Conservation (phyloP, 2,888 invertebrate species). For the Hedya salicella region DNA sequence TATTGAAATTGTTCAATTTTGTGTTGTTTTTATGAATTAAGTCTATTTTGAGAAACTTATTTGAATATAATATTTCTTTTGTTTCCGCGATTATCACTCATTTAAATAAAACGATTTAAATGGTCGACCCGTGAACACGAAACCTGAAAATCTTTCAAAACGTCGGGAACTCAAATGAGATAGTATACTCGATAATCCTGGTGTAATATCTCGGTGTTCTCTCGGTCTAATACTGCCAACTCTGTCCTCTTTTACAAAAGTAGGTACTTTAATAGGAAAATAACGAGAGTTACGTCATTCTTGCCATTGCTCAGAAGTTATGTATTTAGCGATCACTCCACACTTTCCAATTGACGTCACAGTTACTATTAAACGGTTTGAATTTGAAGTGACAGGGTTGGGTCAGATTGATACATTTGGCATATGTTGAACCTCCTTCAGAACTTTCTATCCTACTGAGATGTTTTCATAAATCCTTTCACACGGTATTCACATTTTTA, state of each 20-base stretch:
- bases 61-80: too few species aligned
- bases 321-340: constrained; percentile 11
- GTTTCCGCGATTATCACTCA: too few species aligned
- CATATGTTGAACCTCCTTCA: background rate
- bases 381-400: constrained; percentile 8
- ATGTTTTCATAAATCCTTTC: too few species aligned
- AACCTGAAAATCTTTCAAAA: too few species aligned
- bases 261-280: background rate
- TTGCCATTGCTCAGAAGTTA: background rate
- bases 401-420: background rate
- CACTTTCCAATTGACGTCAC: background rate
- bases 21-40: too few species aligned
- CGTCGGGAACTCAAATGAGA: too few species aligned
- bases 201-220: background rate
- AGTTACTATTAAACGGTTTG: background rate
- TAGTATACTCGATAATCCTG: background rate
- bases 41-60: too few species aligned
- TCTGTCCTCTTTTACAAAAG: background rate
- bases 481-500: too few species aligned
- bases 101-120: too few species aligned
- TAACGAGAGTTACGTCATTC: background rate
- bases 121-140: too few species aligned
- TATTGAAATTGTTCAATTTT: too few species aligned
- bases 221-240: constrained; percentile 3
- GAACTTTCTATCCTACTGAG: background rate